Evolutionary conservation across 2,888 invertebrate genomes (phyloP).

Genomic region (Ochropacha duplaris): DNA sequence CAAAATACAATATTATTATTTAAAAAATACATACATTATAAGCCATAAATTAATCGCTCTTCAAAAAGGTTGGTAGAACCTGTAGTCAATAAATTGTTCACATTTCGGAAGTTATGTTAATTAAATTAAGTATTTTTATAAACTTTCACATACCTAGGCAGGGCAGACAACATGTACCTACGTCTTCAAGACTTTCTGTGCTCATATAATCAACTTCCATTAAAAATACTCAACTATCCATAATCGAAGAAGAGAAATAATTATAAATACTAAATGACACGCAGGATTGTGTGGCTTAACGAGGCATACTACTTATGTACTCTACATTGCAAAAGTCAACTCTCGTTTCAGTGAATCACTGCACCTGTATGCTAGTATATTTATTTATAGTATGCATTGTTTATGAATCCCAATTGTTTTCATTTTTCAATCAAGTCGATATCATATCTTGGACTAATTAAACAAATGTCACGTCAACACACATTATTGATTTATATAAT

Average conservation of each 20-base stretch:
- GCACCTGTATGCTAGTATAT: slow-evolving; percentile 46
- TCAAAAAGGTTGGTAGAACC: background rate
- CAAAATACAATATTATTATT: slow-evolving; percentile 40
- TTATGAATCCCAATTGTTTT: slow-evolving; percentile 68
- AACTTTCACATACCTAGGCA: slow-evolving; percentile 57
- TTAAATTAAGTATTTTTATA: background rate
- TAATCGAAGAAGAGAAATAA: slow-evolving; percentile 28
- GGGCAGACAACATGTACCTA: slow-evolving; percentile 75
- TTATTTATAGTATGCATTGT: slow-evolving; percentile 51
- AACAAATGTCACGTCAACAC: slow-evolving; percentile 54
- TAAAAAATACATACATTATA: background rate
- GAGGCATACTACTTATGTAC: slow-evolving; percentile 45
- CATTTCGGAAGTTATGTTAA: too few relatives aligned
- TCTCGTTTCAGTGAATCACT: slow-evolving; percentile 62
- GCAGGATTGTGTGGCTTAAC: slow-evolving; percentile 47
- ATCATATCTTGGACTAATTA: slow-evolving; percentile 48
- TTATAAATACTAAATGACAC: slow-evolving; percentile 38
- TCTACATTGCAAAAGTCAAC: slow-evolving; percentile 30
- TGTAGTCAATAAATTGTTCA: background rate
- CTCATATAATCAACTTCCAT: slow-evolving; percentile 68
- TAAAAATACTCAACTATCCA: slow-evolving; percentile 33
- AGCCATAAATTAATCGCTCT: background rate
- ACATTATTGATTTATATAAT: too few relatives aligned
- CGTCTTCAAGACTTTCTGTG: slow-evolving; percentile 67
- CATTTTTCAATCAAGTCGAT: slow-evolving; percentile 38